A percentile compares a stretch with the other conserved stretches of the same genome.
These are phyloP conservation scores for Thymallus thymallus DNA, from an alignment of 2,113 vertebrate genomes.

Conservation along the genomic window DNA sequence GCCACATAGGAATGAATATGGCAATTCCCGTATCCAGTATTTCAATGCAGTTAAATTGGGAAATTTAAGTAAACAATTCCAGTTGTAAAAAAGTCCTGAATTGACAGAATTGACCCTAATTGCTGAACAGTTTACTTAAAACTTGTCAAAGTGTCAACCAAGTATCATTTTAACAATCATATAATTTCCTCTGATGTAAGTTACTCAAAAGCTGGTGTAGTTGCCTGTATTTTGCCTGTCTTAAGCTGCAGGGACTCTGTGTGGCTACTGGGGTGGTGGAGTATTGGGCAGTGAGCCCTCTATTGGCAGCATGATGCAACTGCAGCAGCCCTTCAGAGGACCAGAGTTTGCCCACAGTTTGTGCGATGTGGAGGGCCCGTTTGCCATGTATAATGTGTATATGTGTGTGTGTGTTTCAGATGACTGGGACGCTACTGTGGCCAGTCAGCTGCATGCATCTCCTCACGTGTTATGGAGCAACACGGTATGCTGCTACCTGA, in stretches of 20 bases:
- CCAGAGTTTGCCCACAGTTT: constrained; percentile 96
- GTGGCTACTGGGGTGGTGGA: constrained; percentile 90
- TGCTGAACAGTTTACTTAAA: too few relatives aligned
- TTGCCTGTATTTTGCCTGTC: constrained; percentile 28
- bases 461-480: constrained; percentile 94
- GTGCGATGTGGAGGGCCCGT: constrained; percentile 95
- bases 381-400: constrained; percentile 72
- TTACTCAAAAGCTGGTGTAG: background rate
- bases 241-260: constrained; percentile 81
- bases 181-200: background rate
- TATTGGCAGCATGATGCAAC: constrained; percentile 95
- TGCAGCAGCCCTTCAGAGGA: constrained; percentile 91
- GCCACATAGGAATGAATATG: too few relatives aligned
- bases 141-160: too few relatives aligned
- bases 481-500: constrained; percentile 90
- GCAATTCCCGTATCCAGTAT: too few relatives aligned
- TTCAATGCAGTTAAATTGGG: too few relatives aligned
- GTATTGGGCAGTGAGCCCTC: constrained; percentile 92
- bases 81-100: too few relatives aligned
- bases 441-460: constrained; percentile 90
- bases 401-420: constrained; percentile 71
- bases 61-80: too few relatives aligned
- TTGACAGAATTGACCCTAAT: too few relatives aligned
- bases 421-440: too few relatives aligned
- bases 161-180: too few relatives aligned